phyloP scores from a whole-genome alignment of 2,888 invertebrate genomes.

The Rhyacophila evoluta region DNA sequence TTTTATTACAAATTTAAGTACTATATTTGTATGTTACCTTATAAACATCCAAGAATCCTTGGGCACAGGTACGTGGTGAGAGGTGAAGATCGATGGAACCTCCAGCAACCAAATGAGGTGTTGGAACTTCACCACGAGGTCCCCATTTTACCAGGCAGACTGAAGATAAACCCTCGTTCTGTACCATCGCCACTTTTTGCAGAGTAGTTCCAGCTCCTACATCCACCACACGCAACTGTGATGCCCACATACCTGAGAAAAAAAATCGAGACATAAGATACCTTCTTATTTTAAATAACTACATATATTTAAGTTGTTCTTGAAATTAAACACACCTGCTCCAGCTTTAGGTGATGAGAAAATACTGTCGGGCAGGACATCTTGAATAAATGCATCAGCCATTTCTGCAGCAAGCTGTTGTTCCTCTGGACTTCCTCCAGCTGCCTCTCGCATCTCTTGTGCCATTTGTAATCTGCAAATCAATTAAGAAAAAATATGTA shows the following conservation, averaged over 20 bases:
- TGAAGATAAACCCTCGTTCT: constrained; percentile 97
- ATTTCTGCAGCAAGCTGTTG: constrained; percentile 96
- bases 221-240: constrained; percentile 86
- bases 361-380: constrained; percentile 91
- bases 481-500: not conserved
- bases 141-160: constrained; percentile 86
- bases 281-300: no score
- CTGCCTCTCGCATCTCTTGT: constrained; percentile 97
- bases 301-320: no score
- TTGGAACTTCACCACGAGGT: constrained; percentile 65
- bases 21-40: no score
- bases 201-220: constrained; percentile 85
- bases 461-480: constrained; percentile 90
- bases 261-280: not conserved
- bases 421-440: constrained; percentile 88
- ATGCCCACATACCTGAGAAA: constrained; percentile 91
- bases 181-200: constrained; percentile 85
- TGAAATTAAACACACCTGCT: constrained; percentile 61
- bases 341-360: constrained; percentile 98
- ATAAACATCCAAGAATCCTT: constrained; percentile 91
- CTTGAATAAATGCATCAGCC: constrained; percentile 96
- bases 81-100: constrained; percentile 91
- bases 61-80: constrained; percentile 85
- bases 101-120: constrained; percentile 82
- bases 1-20: not conserved